Evolutionary conservation across 2,888 invertebrate species (phyloP).

Genomic region (Opisthograptis luteolata): DNA sequence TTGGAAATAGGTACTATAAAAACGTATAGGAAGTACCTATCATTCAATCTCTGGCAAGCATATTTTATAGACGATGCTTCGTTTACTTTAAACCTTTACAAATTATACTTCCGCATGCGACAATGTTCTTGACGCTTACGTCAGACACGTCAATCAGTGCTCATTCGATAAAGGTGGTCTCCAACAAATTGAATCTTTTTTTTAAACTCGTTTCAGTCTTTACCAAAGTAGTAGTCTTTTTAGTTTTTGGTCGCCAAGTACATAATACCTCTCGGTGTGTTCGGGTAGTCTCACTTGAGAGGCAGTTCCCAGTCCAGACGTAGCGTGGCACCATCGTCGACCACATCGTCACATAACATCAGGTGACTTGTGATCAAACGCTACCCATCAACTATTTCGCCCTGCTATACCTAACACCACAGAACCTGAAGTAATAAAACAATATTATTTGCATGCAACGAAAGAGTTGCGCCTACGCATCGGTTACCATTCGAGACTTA

Average conservation of each 20-base stretch:
- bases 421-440: constrained; percentile 22
- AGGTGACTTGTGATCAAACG: no score
- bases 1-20: not conserved
- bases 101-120: constrained; percentile 14
- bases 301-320: no score
- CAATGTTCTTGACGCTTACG: constrained; percentile 9
- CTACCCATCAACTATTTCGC: not conserved
- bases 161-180: not conserved
- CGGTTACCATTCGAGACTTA: constrained; percentile 63
- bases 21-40: constrained; percentile 9
- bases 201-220: not conserved
- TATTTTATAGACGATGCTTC: no score
- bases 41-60: constrained; percentile 1
- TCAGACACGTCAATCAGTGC: no score
- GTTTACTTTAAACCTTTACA: constrained; percentile 1
- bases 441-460: constrained; percentile 38
- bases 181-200: not conserved
- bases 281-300: no score
- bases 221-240: not conserved
- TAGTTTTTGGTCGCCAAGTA: no score
- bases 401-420: constrained; percentile 6
- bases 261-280: no score
- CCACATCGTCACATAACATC: no score
- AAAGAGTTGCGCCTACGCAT: constrained; percentile 50
- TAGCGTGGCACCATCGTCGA: no score